These are phyloP conservation scores for Mylabris phalerata DNA, from an alignment of 1,140 invertebrate species.

Conservation along the genomic window DNA sequence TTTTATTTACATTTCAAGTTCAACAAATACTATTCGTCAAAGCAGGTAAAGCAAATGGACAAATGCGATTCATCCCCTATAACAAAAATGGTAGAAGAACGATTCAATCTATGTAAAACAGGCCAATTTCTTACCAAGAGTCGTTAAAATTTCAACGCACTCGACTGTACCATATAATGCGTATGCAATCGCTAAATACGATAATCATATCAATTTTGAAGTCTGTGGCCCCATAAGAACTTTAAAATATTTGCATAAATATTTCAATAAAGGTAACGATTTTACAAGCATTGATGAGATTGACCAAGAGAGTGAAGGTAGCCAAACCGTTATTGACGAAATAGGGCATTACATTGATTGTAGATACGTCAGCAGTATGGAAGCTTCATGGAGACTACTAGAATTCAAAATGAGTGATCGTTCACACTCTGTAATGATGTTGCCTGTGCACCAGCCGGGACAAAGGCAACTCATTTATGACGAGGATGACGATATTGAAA, in stretches of 20 bases:
- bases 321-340: background rate
- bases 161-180: background rate
- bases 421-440: conserved; percentile 8
- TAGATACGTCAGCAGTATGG: background rate
- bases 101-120: no score
- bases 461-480: background rate
- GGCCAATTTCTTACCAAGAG: no score
- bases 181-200: background rate
- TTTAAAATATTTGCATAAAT: background rate
- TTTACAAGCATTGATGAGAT: background rate
- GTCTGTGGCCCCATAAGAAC: background rate
- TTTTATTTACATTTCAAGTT: no score
- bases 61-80: no score
- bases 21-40: no score
- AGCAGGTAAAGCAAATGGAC: no score
- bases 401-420: conserved; percentile 5
- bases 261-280: background rate
- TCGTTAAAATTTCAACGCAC: no score
- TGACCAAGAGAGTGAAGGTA: background rate
- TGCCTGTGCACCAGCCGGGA: conserved; percentile 6
- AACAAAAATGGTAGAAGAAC: no score
- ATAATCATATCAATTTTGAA: background rate
- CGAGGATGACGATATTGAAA: background rate
- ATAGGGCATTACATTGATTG: background rate
- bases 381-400: conserved; percentile 12